These are phyloP conservation scores for Heterotilapia buettikoferi DNA, from an alignment of 2,113 vertebrate species.

Conservation along the genomic window DNA sequence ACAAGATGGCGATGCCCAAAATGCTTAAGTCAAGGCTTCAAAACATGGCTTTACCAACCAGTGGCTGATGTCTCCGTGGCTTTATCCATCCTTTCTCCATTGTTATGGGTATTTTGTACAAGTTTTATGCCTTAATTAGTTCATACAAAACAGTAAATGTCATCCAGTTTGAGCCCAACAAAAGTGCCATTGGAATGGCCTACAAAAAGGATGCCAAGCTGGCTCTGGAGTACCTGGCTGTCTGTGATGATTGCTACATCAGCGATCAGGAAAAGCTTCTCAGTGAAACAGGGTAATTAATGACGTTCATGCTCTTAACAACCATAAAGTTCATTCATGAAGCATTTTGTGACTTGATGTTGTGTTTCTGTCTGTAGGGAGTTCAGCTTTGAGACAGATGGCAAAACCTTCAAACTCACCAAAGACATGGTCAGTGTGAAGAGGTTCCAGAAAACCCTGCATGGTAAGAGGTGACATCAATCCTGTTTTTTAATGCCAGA, in stretches of 20 bases:
- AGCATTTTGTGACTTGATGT: background rate
- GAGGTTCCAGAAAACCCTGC: conserved; percentile 89
- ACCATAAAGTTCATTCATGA: background rate
- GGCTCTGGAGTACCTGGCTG: conserved; percentile 84
- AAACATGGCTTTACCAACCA: background rate
- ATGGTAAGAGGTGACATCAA: conserved; percentile 69
- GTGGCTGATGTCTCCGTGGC: background rate
- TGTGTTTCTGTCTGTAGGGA: conserved; percentile 69
- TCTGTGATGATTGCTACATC: conserved; percentile 86
- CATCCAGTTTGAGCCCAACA: conserved; percentile 95
- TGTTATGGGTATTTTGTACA: accelerated
- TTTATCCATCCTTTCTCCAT: background rate
- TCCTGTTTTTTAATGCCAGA: background rate
- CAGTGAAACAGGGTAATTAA: conserved; percentile 77
- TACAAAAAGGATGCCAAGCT: conserved; percentile 97
- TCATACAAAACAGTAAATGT: conserved; percentile 82
- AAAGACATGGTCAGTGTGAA: conserved; percentile 94
- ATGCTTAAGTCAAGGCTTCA: background rate
- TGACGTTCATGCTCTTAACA: background rate
- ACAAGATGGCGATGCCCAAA: background rate
- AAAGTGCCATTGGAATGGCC: conserved; percentile 89
- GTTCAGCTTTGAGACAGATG: conserved; percentile 90
- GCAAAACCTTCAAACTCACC: conserved; percentile 88
- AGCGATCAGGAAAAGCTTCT: conserved; percentile 86
- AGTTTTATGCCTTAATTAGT: conserved; percentile 58